A percentile compares a stretch with the other conserved stretches of the same genome.
These are phyloP conservation scores for Merluccius polli DNA, from an alignment of 2,797 vertebrate genomes.

Conservation along the genomic window DNA sequence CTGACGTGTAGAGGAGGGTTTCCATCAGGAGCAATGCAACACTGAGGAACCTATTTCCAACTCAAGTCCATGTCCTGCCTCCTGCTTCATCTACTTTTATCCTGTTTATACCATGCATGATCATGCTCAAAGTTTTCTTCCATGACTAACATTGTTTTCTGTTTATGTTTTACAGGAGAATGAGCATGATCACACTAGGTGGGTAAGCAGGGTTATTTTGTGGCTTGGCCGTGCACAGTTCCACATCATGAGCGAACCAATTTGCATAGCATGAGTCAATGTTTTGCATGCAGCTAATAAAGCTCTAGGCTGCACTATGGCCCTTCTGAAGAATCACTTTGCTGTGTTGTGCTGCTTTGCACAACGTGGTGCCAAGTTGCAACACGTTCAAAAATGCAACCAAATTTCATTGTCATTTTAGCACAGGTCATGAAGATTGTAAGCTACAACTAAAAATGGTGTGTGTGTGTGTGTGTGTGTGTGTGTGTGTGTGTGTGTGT, in stretches of 20 bases:
- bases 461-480: background rate
- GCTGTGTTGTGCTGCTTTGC: background rate
- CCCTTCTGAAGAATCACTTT: background rate
- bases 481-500: slow-evolving; percentile 1
- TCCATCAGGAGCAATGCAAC: too few species aligned
- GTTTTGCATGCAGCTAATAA: slow-evolving; percentile 4
- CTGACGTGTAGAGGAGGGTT: background rate
- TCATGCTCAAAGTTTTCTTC: slow-evolving; percentile 4
- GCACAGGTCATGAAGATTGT: background rate
- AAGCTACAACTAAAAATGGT: background rate
- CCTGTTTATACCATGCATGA: background rate
- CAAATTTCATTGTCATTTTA: background rate
- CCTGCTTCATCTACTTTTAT: background rate
- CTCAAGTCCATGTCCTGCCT: background rate
- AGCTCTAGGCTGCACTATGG: background rate
- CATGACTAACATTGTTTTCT: slow-evolving; percentile 28
- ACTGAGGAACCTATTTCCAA: background rate
- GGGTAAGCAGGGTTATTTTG: slow-evolving; percentile 26
- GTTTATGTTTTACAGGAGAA: slow-evolving; percentile 61
- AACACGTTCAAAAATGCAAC: too few species aligned
- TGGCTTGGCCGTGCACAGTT: background rate
- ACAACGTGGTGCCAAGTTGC: too few species aligned
- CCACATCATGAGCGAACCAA: slow-evolving; percentile 17
- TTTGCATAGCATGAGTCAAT: slow-evolving; percentile 45
- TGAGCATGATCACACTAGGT: slow-evolving; percentile 60